These are phyloP conservation scores for Bombus difficillimus DNA, from an alignment of 1,140 invertebrate genomes.

Conservation along the genomic window DNA sequence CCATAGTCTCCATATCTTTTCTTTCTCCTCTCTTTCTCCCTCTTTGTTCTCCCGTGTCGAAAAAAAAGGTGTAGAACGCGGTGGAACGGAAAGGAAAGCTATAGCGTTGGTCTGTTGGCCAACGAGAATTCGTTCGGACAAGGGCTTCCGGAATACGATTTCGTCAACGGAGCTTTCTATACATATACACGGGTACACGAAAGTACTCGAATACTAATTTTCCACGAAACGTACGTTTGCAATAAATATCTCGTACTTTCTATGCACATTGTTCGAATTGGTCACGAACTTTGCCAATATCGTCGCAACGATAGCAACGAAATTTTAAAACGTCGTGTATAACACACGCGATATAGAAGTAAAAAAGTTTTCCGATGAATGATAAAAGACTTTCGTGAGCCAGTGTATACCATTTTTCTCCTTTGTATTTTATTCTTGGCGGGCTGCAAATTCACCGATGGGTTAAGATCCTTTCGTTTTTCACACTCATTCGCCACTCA, in stretches of 20 bases:
- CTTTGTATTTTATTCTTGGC: not conserved
- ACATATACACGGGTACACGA: not conserved
- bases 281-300: too few species aligned
- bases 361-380: too few species aligned
- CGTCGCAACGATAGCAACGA: too few species aligned
- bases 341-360: not conserved
- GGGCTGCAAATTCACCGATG: constrained; percentile 44
- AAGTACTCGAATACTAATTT: not conserved
- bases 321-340: not conserved
- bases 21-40: not conserved
- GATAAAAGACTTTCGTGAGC: not conserved
- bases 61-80: constrained; percentile 26
- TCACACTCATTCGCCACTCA: constrained; percentile 55
- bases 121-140: constrained; percentile 52
- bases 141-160: constrained; percentile 35
- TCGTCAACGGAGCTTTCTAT: constrained; percentile 19
- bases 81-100: constrained; percentile 50
- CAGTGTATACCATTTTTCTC: not conserved
- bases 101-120: constrained; percentile 10
- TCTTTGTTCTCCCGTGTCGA: not conserved
- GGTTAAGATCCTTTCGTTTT: constrained; percentile 54
- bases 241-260: too few species aligned
- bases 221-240: too few species aligned
- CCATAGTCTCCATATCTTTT: not conserved
- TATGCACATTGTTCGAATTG: not conserved